These are phyloP conservation scores for Cyrtonyx montezumae DNA, from an alignment of 2,113 vertebrate genomes.

Conservation along the genomic window DNA sequence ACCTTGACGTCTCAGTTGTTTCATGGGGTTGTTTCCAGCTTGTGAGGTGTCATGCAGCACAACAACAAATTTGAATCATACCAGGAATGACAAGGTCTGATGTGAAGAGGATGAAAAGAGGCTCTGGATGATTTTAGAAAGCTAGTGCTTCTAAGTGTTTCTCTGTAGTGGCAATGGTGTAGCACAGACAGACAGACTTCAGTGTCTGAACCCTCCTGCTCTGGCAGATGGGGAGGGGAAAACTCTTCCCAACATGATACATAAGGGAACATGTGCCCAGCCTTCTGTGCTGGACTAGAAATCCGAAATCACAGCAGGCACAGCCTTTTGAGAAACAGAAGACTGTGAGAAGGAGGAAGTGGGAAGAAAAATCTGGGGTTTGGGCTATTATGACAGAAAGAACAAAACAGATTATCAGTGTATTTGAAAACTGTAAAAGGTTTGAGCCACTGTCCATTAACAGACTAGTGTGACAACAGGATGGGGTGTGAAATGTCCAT, in stretches of 20 bases:
- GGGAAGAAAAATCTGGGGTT: neutral
- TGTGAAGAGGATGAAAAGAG: neutral
- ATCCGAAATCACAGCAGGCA: neutral
- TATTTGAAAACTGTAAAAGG: neutral
- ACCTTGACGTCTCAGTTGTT: neutral
- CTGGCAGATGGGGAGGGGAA: neutral
- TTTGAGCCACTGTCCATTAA: neutral
- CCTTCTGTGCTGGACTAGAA: neutral
- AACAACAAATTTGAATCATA: neutral
- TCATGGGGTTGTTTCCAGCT: neutral
- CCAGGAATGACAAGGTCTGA: neutral
- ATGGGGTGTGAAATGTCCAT: accelerated
- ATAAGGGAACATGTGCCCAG: neutral
- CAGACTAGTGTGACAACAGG: neutral
- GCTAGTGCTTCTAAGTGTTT: neutral
- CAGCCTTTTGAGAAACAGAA: neutral
- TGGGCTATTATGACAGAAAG: neutral
- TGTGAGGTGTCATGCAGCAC: neutral
- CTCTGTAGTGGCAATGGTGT: accelerated
- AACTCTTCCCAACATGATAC: neutral
- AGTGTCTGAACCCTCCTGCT: accelerated
- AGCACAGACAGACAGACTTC: neutral
- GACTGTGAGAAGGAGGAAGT: neutral
- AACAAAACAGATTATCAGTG: neutral
- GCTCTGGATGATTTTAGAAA: neutral